Base-by-base conservation (phyloP, 2,113 vertebrate species). In the Trachemys scripta region DNA sequence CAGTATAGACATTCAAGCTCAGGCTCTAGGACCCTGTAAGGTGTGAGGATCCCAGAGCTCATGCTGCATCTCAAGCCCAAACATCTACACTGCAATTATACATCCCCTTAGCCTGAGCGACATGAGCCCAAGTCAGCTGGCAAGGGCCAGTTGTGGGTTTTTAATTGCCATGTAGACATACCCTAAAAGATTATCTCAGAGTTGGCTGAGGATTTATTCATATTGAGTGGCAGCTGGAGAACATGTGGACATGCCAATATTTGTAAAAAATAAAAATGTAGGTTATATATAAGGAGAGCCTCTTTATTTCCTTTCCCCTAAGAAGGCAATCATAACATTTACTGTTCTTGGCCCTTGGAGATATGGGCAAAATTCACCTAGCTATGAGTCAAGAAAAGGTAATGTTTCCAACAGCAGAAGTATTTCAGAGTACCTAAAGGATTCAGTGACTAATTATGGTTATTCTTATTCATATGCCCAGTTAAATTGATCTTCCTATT, bases 401-500 rank as follows among this genome's bases (percentile, higher is more conserved):
- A 38, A 1, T 75, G 5, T 90, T 81, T 93, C 90, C 79, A 49
- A 6, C 20, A 65, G 62, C 25, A 42, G 2, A 1, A 0, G 72
- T 81, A 82, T 45, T 42, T 78, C 75, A 78, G 75, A 78, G 25
- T 29, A 78, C 8, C 24, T 27, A 29, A 31, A 78, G 38, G 24
- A 78, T 78, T 78, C 42, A 47, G 45, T 91, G 84, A 51, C n/a
- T 80, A 78, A 90, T 42, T 49, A 56, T 50, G 76, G 2, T 47
- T 25, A 78, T 10, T 92, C 57, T 53, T 92, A 65, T 16, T 87
- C 31, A 75, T 8, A 25, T 78, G 4, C 24, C 47, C 4, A 82
- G 1, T 56, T 80, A 90, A 91, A 91, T 27, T 9, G 42, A n/a
- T 49, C 11, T 76, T 76, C 78, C 49, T 69, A 85, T 0, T 0